Evolutionary conservation across 2,888 invertebrate genomes (phyloP), one percentile per base, ranked within the genome.

Genomic region (Tetranychus truncatus): DNA sequence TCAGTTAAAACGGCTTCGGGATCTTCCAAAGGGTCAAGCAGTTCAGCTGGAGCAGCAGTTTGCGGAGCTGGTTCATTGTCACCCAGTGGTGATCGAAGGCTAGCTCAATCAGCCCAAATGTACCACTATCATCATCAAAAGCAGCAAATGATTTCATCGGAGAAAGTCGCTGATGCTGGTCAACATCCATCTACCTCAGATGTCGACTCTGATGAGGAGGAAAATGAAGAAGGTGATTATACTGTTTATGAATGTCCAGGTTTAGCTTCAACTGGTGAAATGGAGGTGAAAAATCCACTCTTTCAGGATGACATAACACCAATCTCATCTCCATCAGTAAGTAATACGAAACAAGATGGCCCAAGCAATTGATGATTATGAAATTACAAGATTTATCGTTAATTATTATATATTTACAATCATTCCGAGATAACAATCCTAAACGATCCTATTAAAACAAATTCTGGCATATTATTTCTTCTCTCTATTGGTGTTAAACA

Each of bases 51-150:
- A 15, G 55, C 11, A 2, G 15, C 55, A 15, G 55, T 55, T 55
- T 9, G 55, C 2, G 55, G 55, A 55, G 20, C 24, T 20, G 21
- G 21, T 20, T 65, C 55, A 71, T 4, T 21, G 7, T 74, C 77
- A 15, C 76, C 76, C 8, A 65, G 74, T 71, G 72, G 72, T 20
- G 97, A 99, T 84, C 87, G 95, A 76, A 89, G 93, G 80, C 87
- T 99, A 80, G 99, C 97, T 1, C 96, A 97, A 83, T 95, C 95
- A 71, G 99, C 99, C 2, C 97, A 99, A 84, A 96, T 99, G 91
- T 99, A 96, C 84, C 97, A 99, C 83, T 99, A 97, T 84, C 97
- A 99, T 82, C 97, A 99, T 83, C 96, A 97, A 83, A 99, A 99
- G 83, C 96, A 97, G 83, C 97, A 99, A 85, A 99, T 99, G 82